Evolutionary conservation across 2,113 vertebrate species (phyloP).

Genomic region (Pimephales promelas): DNA sequence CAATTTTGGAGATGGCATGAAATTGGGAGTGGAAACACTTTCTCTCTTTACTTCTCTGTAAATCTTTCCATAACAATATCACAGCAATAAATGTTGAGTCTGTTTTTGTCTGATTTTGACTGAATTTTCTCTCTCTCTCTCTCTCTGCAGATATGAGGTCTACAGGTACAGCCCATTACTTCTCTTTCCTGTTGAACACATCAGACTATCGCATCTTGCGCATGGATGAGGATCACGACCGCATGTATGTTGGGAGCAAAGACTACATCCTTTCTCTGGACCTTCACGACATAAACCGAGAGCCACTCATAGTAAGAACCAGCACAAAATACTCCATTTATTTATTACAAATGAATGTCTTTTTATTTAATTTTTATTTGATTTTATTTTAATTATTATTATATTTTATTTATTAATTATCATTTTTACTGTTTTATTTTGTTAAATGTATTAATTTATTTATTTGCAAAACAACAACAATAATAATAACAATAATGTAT

Average conservation of each 20-base stretch:
- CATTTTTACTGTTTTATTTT: too few species aligned
- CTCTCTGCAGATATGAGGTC: slow-evolving; percentile 84
- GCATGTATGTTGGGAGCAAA: slow-evolving; percentile 98
- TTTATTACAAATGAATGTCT: background rate
- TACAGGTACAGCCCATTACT: slow-evolving; percentile 90
- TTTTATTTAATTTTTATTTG: background rate
- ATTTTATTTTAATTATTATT: too few species aligned
- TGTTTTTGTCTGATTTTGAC: background rate
- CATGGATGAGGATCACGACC: slow-evolving; percentile 97
- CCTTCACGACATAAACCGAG: slow-evolving; percentile 97
- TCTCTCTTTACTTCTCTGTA: slow-evolving; percentile 34
- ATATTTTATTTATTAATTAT: too few species aligned
- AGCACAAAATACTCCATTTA: background rate
- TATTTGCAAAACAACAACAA: too few species aligned
- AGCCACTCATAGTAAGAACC: slow-evolving; percentile 92
- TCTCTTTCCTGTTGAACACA: slow-evolving; percentile 93
- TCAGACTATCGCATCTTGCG: slow-evolving; percentile 93
- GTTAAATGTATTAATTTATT: too few species aligned
- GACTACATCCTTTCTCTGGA: slow-evolving; percentile 95
- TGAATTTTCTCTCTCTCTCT: slow-evolving; percentile 22
- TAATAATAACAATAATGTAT: too few species aligned
- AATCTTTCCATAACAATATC: background rate
- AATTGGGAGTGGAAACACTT: background rate
- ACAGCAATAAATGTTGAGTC: background rate
- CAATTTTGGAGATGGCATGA: background rate